A percentile compares a stretch with the other conserved stretches of the same genome.
phyloP scores from a whole-genome alignment of 2,797 vertebrate species.

The Channa striata region DNA sequence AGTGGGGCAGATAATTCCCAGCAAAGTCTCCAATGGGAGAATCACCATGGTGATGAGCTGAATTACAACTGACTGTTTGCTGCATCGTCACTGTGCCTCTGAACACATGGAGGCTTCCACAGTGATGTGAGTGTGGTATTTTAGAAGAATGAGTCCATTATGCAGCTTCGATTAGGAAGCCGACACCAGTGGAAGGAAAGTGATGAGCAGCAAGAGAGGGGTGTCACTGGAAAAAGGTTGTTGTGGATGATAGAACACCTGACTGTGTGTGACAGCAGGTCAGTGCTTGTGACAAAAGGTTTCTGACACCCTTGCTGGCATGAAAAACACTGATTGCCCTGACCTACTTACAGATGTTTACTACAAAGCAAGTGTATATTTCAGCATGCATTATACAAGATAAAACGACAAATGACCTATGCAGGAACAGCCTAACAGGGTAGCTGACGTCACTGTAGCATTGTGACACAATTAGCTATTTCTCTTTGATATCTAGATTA shows the following conservation, averaged over 20 bases:
- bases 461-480: slow-evolving; percentile 17
- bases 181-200: slow-evolving; percentile 2
- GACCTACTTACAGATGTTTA: slow-evolving; percentile 30
- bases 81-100: slow-evolving; percentile 32
- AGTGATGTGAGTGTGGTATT: slow-evolving; percentile 26
- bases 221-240: slow-evolving; percentile 23
- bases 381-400: slow-evolving; percentile 22
- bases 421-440: not conserved
- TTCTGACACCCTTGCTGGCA: not conserved
- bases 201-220: slow-evolving; percentile 1
- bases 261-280: not conserved
- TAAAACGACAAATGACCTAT: not conserved
- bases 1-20: slow-evolving; percentile 36
- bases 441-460: not conserved
- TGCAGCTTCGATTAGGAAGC: slow-evolving; percentile 26
- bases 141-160: slow-evolving; percentile 28
- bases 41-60: slow-evolving; percentile 67
- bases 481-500: slow-evolving; percentile 8
- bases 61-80: slow-evolving; percentile 44
- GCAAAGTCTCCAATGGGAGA: slow-evolving; percentile 43
- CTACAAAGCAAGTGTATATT: slow-evolving; percentile 22
- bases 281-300: slow-evolving; percentile 29
- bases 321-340: slow-evolving; percentile 7
- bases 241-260: slow-evolving; percentile 47
- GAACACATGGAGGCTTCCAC: slow-evolving; percentile 31